These are phyloP conservation scores for Cynoglossus semilaevis DNA, from an alignment of 2,113 vertebrate species.

Conservation along the genomic window DNA sequence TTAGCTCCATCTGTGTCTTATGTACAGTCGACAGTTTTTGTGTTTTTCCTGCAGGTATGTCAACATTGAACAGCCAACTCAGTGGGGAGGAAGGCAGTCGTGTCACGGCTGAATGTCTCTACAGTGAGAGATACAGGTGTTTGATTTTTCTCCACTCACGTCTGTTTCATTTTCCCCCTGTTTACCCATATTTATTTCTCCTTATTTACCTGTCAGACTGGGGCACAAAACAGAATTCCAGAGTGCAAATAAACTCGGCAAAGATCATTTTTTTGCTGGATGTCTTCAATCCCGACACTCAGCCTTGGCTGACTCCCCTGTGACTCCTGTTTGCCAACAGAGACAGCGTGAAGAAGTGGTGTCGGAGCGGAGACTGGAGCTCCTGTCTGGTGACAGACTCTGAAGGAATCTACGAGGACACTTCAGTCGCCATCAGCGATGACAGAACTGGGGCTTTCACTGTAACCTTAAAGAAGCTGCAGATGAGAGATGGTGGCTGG, in stretches of 20 bases:
- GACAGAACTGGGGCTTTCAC: conserved; percentile 60
- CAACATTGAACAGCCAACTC: conserved; percentile 47
- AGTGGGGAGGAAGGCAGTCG: conserved; percentile 65
- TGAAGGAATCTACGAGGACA: conserved; percentile 51
- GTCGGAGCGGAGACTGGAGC: conserved; percentile 65
- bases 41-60: conserved; percentile 60
- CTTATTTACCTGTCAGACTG: background rate
- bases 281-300: conserved; percentile 8
- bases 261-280: conserved; percentile 2
- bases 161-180: background rate
- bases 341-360: conserved; percentile 73
- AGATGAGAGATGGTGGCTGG: conserved; percentile 58
- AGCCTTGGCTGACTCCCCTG: conserved; percentile 24
- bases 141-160: conserved; percentile 3
- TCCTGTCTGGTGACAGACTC: conserved; percentile 61
- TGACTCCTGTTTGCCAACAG: conserved; percentile 54
- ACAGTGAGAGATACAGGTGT: conserved; percentile 75
- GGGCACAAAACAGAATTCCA: background rate
- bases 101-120: conserved; percentile 62
- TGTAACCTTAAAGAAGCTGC: conserved; percentile 66
- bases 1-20: too few species aligned
- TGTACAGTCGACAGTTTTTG: too few species aligned
- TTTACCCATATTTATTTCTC: conserved; percentile 1
- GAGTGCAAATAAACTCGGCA: conserved; percentile 1
- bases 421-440: conserved; percentile 66